Evolutionary conservation across 2,113 vertebrate genomes (phyloP), one percentile per base, ranked within the genome.

Genomic region (Brachypodius melanocephalos): DNA sequence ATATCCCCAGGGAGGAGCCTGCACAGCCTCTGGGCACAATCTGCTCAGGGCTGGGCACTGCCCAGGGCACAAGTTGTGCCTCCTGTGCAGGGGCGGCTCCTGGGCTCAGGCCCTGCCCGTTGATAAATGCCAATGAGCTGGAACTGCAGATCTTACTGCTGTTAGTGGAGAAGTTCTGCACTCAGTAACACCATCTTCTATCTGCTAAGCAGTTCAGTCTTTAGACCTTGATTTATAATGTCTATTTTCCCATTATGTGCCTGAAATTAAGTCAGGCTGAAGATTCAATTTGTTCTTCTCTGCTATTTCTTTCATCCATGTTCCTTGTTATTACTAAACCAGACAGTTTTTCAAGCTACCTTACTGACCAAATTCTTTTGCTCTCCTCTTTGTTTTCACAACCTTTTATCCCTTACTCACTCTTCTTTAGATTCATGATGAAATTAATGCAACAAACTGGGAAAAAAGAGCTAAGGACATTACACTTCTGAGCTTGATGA

Each of bases 211-310:
- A 36, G 17, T 9, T 78, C 36, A 48, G 28, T 42, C 83, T 75
- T 66, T 25, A 93, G 58, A 76, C 13, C 10, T 16, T 17, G 24
- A 62, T 49, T 85, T 71, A 72, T 71, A 72, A 79, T 61, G 63
- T 72, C 77, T 85, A 6, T 72, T 88, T 87, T 52, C 54, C 36
- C 31, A 79, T 52, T 62, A 25, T 38, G 29, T 46, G 21, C n/a
- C 85, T 81, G 83, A 80, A 94, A 92, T 84, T n/a, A 80, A 76
- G 75, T 74, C 59, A 71, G 26, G 55, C 4, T 67, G 32, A 84
- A 91, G 82, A 85, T 51, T 83, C 40, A 38, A 11, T 71, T 93
- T 85, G 40, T 73, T 62, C 36, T 76, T 86, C 61, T 74, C 28
- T 80, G 17, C 25, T n/a, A 15, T 57, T 83, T 93, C 55, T 88